These are phyloP conservation scores for Actenoides hombroni DNA, from an alignment of 2,113 vertebrate genomes.

Conservation along the genomic window DNA sequence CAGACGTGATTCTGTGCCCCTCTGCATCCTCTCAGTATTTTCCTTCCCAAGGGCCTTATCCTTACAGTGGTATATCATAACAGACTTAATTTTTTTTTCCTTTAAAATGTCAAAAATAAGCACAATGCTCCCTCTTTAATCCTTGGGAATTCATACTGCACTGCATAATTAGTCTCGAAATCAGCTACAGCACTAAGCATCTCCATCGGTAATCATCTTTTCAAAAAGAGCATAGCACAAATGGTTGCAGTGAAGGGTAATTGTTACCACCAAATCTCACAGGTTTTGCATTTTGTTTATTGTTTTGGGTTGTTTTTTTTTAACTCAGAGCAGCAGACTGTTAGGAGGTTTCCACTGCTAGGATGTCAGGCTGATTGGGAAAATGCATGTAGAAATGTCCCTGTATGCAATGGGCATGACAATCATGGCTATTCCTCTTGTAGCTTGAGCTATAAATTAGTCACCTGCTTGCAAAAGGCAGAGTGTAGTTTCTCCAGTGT, in stretches of 20 bases:
- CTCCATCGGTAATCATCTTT: not conserved
- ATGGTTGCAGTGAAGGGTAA: not conserved
- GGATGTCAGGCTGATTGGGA: not conserved
- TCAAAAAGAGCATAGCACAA: not conserved
- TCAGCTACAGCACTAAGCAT: not conserved
- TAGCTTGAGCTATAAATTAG: not conserved
- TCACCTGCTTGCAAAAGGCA: not conserved
- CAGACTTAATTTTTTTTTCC: not conserved
- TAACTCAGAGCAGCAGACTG: not conserved
- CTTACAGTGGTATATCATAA: fast-evolving
- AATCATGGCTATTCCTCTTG: not conserved
- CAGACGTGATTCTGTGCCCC: not conserved
- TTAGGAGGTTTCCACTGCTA: not conserved
- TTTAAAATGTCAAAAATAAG: not conserved
- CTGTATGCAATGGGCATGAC: not conserved
- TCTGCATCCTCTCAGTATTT: not conserved
- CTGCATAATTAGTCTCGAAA: not conserved
- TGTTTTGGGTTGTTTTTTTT: not conserved
- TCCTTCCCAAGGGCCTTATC: not conserved
- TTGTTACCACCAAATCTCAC: not conserved
- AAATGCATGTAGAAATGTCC: not conserved
- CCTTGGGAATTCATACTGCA: not conserved
- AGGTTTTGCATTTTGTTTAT: fast-evolving
- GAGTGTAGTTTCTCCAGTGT: not conserved
- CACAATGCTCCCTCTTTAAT: not conserved